A percentile compares a stretch with the other conserved stretches of the same genome.
phyloP scores from a whole-genome alignment of 2,113 vertebrate species.

The Notarius quadriscutis region DNA sequence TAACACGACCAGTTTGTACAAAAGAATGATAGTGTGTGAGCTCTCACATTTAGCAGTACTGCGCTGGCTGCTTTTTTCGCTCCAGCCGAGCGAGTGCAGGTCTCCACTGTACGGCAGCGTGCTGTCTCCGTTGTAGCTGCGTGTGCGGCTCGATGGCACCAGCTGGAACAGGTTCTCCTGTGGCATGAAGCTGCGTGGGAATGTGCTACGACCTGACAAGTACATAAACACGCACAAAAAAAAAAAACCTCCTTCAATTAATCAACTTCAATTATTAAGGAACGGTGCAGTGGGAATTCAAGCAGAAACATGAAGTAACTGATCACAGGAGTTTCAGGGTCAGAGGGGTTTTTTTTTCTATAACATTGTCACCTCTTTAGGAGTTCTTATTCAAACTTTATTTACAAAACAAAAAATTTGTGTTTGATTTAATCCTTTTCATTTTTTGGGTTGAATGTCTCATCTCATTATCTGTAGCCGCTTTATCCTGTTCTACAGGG shows the following conservation, averaged over 20 bases:
- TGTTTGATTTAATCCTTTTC: not conserved
- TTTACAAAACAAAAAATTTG: not conserved
- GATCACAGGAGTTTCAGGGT: not conserved
- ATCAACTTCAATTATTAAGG: not conserved
- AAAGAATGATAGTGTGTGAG: not conserved
- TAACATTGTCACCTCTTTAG: not conserved
- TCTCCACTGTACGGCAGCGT: conserved; percentile 78
- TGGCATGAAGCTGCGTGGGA: conserved; percentile 87
- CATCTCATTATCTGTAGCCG: no score
- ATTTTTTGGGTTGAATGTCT: not conserved
- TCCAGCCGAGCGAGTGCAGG: conserved; percentile 73
- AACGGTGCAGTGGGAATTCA: not conserved
- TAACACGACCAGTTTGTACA: not conserved
- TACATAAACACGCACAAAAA: conserved; percentile 31
- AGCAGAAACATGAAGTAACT: not conserved
- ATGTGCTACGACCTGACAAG: conserved; percentile 81
- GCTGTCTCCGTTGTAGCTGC: conserved; percentile 83
- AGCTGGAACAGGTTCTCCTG: conserved; percentile 87
- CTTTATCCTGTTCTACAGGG: no score
- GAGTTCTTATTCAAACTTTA: not conserved
- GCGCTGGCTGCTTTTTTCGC: conserved; percentile 69
- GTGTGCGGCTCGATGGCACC: conserved; percentile 82
- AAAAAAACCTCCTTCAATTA: not conserved
- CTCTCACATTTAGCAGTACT: conserved; percentile 70
- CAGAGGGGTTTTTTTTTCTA: not conserved